Evolutionary conservation across 2,113 vertebrate species (phyloP), one percentile per base, ranked within the genome.

Genomic region (Amphiprion percula): DNA sequence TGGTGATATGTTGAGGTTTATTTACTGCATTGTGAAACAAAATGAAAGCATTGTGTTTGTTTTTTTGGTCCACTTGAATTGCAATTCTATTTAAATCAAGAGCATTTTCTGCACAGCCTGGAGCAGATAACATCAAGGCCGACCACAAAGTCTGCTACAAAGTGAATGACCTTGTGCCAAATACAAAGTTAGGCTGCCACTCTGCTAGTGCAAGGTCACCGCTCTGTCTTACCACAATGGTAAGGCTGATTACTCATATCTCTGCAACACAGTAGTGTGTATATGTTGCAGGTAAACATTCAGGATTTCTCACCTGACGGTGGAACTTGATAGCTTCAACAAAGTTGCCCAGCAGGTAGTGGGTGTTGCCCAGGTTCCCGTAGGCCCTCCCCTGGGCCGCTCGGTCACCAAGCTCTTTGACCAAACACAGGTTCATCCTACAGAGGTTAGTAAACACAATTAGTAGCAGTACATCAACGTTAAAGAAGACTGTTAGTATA

Each of bases 311-410:
- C 88, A 99, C 98, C 97, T 99, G 97, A 73, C 96, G 95, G 87
- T 99, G 98, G 88, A 99, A 99, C 87, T 95, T 91, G 0, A 97
- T 95, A 2, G 98, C 98, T 84, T 99, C 97, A 0, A 93, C 91
- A 89, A 99, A 99, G 92, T 99, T 97, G 63, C 98, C 97, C 26
- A 99, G 94, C 24, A 99, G 79, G 79, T 99, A 99, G 79, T 99
- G 97, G 10, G 97, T 98, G 92, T 99, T 99, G 56, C 98, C 98
- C 0, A 99, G 96, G 91, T 99, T 99, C 76, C 98, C 98, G 0
- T 95, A 99, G 5, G 97, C 98, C 49, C 98, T 93, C 56, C 98
- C 98, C 91, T 99, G 98, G 0, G 98, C 98, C 0, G 97, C 98
- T 72, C 98, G 90, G 91, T 99, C 97, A 0, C 97, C 97, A 47